phyloP scores from a whole-genome alignment of 2,888 invertebrate species.

The Tetragonula carbonaria region DNA sequence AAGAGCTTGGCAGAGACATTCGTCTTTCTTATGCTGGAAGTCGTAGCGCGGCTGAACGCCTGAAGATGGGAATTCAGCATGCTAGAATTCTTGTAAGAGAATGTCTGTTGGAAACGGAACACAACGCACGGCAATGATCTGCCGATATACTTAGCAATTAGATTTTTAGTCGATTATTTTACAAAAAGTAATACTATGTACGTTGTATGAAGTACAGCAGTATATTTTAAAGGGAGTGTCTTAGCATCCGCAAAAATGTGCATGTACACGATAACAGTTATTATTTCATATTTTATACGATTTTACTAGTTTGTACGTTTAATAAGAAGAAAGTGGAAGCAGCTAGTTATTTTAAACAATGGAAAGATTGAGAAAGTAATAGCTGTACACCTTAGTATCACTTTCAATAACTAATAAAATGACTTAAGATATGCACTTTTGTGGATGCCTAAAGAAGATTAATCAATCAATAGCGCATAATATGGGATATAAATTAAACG shows the following conservation, averaged over 20 bases:
- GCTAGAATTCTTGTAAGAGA: constrained; percentile 82
- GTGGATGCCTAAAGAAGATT: constrained; percentile 58
- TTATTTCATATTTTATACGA: constrained; percentile 57
- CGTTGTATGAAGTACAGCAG: constrained; percentile 65
- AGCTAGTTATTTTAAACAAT: constrained; percentile 29
- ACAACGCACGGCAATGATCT: constrained; percentile 83
- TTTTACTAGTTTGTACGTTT: constrained; percentile 47
- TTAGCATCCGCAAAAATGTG: constrained; percentile 59
- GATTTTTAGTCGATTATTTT: constrained; percentile 73
- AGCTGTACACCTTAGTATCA: constrained; percentile 34
- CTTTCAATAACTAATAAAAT: constrained; percentile 37
- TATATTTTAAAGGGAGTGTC: constrained; percentile 69
- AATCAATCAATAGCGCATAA: constrained; percentile 55
- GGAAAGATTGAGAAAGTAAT: constrained; percentile 25
- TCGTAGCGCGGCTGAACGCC: constrained; percentile 82
- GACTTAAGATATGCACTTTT: constrained; percentile 48
- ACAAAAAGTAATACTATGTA: constrained; percentile 65
- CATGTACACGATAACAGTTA: constrained; percentile 39
- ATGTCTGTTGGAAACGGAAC: constrained; percentile 82
- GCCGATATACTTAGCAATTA: constrained; percentile 71
- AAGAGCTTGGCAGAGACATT: constrained; percentile 84
- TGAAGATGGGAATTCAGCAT: constrained; percentile 83
- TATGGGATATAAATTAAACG: constrained; percentile 55
- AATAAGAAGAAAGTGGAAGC: constrained; percentile 42
- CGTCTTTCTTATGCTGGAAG: constrained; percentile 83